These are phyloP conservation scores for Cantharis lateralis DNA, from an alignment of 2,888 invertebrate species.

Conservation along the genomic window DNA sequence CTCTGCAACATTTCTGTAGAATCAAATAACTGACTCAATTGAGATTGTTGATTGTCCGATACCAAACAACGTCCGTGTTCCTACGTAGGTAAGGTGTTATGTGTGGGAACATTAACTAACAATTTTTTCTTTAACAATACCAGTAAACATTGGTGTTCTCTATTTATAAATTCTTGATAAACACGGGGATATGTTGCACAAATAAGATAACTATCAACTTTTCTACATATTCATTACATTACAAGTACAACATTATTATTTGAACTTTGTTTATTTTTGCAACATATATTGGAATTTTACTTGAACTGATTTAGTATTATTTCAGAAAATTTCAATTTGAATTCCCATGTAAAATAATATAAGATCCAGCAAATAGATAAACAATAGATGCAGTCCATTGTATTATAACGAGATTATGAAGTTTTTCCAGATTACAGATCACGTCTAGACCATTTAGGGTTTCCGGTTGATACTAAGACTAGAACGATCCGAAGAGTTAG, in stretches of 20 bases:
- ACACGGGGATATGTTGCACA: background rate
- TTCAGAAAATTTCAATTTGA: constrained; percentile 27
- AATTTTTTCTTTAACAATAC: constrained; percentile 20
- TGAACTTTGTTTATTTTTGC: background rate
- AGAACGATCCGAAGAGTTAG: constrained; percentile 36
- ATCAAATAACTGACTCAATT: constrained; percentile 33
- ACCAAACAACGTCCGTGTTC: constrained; percentile 34
- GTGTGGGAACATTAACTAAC: constrained; percentile 40
- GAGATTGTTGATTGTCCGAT: constrained; percentile 37
- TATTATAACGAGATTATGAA: constrained; percentile 51
- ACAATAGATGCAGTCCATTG: constrained; percentile 48
- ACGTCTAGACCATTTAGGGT: constrained; percentile 56
- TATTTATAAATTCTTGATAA: background rate
- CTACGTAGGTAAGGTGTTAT: constrained; percentile 36
- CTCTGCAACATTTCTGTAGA: constrained; percentile 15
- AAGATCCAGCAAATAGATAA: constrained; percentile 42
- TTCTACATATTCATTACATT: background rate
- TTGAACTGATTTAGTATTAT: background rate
- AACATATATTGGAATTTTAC: background rate
- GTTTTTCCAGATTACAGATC: constrained; percentile 54
- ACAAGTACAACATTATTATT: background rate
- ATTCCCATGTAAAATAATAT: constrained; percentile 32
- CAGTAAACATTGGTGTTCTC: background rate
- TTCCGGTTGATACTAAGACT: constrained; percentile 48
- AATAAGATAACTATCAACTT: background rate